A percentile compares a stretch with the other conserved stretches of the same genome.
phyloP scores from a whole-genome alignment of 2,888 invertebrate species.

The Cryptocephalus moraei region DNA sequence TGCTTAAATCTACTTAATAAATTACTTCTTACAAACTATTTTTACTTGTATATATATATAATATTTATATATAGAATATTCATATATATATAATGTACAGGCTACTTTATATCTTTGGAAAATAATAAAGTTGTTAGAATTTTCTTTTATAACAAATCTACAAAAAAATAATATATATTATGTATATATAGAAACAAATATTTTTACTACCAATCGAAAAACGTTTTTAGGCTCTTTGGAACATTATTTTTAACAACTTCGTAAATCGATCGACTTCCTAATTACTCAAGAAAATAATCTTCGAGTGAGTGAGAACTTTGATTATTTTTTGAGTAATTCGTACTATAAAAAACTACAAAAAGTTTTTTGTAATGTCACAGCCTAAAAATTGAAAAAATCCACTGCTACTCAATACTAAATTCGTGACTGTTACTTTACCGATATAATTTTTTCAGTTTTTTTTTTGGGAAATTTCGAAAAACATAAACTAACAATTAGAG shows the following conservation, averaged over 20 bases:
- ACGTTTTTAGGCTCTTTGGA: constrained; percentile 15
- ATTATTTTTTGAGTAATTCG: constrained; percentile 1
- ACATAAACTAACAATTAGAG: too few relatives aligned
- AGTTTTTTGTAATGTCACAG: constrained; percentile 26
- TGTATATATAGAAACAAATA: constrained; percentile 3
- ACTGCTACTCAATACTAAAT: constrained; percentile 8
- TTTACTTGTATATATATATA: constrained; percentile 10
- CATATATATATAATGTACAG: not conserved
- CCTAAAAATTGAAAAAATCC: constrained; percentile 28
- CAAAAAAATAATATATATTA: constrained; percentile 2
- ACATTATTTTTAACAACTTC: constrained; percentile 7
- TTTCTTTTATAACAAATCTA: constrained; percentile 7
- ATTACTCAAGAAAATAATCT: constrained; percentile 8
- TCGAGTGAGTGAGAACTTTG: not conserved
- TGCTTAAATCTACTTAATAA: constrained; percentile 23
- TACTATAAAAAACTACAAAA: constrained; percentile 20
- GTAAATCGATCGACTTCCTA: not conserved
- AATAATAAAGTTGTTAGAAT: constrained; percentile 8
- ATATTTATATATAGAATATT: constrained; percentile 17
- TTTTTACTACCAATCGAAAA: not conserved
- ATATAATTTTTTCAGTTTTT: too few relatives aligned
- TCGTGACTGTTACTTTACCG: not conserved
- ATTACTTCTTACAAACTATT: constrained; percentile 15
- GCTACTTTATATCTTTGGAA: constrained; percentile 18
- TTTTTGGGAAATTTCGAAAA: too few relatives aligned